Evolutionary conservation across 2,888 invertebrate genomes (phyloP).

Genomic region (Rambutsinella grinnellia): DNA sequence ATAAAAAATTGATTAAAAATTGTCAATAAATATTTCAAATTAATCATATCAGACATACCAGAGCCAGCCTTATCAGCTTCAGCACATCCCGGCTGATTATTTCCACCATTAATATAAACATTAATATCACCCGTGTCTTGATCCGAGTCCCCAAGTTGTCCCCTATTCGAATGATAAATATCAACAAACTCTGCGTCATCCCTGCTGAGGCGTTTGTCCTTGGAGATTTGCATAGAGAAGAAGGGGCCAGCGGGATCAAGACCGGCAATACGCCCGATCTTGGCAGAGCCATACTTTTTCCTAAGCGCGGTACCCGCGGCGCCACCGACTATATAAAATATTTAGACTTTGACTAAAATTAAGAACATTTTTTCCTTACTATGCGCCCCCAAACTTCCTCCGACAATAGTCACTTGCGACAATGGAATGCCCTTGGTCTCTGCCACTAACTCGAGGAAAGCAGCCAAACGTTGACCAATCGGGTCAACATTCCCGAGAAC

Average conservation of each 20-base stretch:
- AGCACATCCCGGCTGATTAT: slow-evolving; percentile 56
- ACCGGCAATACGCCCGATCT: slow-evolving; percentile 31
- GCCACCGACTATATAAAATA: slow-evolving; percentile 41
- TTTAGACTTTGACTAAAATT: too few relatives aligned
- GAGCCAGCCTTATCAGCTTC: slow-evolving; percentile 33
- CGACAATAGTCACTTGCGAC: slow-evolving; percentile 45
- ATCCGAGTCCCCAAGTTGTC: slow-evolving; percentile 41
- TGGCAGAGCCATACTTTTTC: neutral
- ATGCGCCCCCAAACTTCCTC: slow-evolving; percentile 57
- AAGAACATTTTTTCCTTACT: too few relatives aligned
- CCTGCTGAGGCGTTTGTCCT: slow-evolving; percentile 38
- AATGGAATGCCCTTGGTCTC: slow-evolving; percentile 25
- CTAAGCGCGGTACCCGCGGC: slow-evolving; percentile 12
- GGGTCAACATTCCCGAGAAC: slow-evolving; percentile 50
- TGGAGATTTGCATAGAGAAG: slow-evolving; percentile 26
- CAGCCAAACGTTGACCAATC: slow-evolving; percentile 44
- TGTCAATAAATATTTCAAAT: too few relatives aligned
- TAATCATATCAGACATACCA: too few relatives aligned
- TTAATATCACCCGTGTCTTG: slow-evolving; percentile 51
- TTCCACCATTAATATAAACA: slow-evolving; percentile 56
- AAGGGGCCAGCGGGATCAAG: slow-evolving; percentile 55
- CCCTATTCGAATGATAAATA: slow-evolving; percentile 56
- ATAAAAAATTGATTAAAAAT: too few relatives aligned
- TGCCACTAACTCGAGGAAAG: slow-evolving; percentile 48
- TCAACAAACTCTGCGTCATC: slow-evolving; percentile 55